Conservation (phyloP, 2,797 vertebrate species). For the Botia almorhae region DNA sequence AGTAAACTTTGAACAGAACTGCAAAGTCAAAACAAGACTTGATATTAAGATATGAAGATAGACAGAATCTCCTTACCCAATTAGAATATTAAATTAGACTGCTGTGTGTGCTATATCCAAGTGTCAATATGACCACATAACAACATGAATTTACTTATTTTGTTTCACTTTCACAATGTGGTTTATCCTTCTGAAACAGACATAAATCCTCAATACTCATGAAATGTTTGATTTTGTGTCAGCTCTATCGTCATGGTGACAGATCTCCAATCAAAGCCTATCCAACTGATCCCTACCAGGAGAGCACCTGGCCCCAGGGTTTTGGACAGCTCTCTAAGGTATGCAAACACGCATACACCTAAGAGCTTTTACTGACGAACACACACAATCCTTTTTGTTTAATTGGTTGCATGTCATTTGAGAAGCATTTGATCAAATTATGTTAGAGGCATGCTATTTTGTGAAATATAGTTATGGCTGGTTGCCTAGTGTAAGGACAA, state of each 20-base stretch:
- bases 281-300: slow-evolving; percentile 84
- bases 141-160: slow-evolving; percentile 1
- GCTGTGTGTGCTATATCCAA: neutral
- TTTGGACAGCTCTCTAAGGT: slow-evolving; percentile 93
- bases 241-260: slow-evolving; percentile 93
- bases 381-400: neutral
- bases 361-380: neutral
- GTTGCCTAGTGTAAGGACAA: neutral
- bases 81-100: neutral
- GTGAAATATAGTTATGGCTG: neutral
- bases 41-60: too few relatives aligned
- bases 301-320: slow-evolving; percentile 89
- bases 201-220: neutral
- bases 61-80: neutral
- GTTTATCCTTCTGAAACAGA: neutral
- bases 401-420: neutral
- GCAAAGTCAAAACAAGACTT: neutral
- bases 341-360: neutral
- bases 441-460: neutral
- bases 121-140: slow-evolving; percentile 16
- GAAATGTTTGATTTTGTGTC: slow-evolving; percentile 13
- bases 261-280: slow-evolving; percentile 85
- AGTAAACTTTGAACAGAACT: neutral
- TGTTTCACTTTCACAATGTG: neutral
- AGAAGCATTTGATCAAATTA: neutral